phyloP scores from a whole-genome alignment of 2,113 vertebrate species.

The Sardina pilchardus region DNA sequence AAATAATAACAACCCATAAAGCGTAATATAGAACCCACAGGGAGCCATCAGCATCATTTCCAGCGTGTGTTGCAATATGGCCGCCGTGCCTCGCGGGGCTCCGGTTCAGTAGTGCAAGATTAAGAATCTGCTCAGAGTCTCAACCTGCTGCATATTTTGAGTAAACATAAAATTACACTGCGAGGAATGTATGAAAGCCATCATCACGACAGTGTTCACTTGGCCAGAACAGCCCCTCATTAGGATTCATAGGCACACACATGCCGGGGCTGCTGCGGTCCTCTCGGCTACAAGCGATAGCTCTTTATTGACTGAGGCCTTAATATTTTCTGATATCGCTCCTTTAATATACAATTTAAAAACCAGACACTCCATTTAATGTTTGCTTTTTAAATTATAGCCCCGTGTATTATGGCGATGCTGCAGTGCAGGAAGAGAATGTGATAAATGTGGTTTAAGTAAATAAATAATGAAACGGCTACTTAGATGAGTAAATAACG shows the following conservation, averaged over 20 bases:
- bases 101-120: background rate
- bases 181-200: conserved; percentile 1
- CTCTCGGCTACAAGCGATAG: conserved; percentile 20
- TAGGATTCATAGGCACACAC: conserved; percentile 32
- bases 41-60: background rate
- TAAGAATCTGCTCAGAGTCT: conserved; percentile 4
- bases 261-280: background rate
- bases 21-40: background rate
- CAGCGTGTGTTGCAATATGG: background rate
- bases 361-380: background rate
- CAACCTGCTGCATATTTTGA: conserved; percentile 3
- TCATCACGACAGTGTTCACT: background rate
- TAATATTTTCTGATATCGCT: conserved; percentile 1
- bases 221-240: conserved; percentile 32
- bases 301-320: conserved; percentile 18
- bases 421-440: background rate
- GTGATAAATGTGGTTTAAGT: too few relatives aligned
- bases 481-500: background rate
- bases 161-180: conserved; percentile 29
- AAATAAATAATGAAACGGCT: too few relatives aligned
- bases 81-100: background rate
- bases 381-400: background rate
- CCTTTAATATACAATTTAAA: conserved; percentile 3
- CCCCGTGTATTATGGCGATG: background rate
- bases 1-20: background rate